Evolutionary conservation across 2,888 invertebrate genomes (phyloP).

Genomic region (Julus scandinavius): DNA sequence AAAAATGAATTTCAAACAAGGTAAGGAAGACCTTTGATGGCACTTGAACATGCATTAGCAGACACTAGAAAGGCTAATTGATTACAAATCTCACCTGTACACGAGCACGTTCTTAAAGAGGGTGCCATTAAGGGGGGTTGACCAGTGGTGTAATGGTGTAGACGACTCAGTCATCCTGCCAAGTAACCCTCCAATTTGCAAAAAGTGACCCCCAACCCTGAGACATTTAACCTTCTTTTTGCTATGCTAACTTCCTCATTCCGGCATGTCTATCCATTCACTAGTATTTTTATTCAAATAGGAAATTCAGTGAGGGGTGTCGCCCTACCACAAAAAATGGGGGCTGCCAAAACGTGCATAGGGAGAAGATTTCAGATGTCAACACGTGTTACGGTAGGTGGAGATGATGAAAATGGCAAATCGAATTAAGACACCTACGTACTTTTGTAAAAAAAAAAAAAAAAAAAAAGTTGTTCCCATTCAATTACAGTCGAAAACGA

Average conservation of each 20-base stretch:
- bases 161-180: conserved; percentile 22
- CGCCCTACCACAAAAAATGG: neutral
- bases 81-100: conserved; percentile 24
- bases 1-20: neutral
- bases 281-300: conserved; percentile 34
- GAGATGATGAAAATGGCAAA: neutral
- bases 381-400: conserved; percentile 24
- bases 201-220: conserved; percentile 13
- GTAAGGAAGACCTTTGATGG: neutral
- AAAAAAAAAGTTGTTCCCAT: neutral
- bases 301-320: conserved; percentile 35
- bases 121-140: neutral
- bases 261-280: conserved; percentile 35
- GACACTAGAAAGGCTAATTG: conserved; percentile 12
- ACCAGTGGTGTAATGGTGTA: conserved; percentile 4
- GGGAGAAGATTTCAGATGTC: neutral
- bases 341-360: neutral
- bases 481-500: conserved; percentile 1
- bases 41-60: conserved; percentile 20
- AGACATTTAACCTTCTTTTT: conserved; percentile 26
- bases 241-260: conserved; percentile 26
- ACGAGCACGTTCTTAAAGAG: neutral
- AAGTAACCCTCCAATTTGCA: conserved; percentile 6
- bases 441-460: neutral
- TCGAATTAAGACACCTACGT: conserved; percentile 39